These are phyloP conservation scores for Alca torda DNA, from an alignment of 2,797 vertebrate species.

Conservation along the genomic window DNA sequence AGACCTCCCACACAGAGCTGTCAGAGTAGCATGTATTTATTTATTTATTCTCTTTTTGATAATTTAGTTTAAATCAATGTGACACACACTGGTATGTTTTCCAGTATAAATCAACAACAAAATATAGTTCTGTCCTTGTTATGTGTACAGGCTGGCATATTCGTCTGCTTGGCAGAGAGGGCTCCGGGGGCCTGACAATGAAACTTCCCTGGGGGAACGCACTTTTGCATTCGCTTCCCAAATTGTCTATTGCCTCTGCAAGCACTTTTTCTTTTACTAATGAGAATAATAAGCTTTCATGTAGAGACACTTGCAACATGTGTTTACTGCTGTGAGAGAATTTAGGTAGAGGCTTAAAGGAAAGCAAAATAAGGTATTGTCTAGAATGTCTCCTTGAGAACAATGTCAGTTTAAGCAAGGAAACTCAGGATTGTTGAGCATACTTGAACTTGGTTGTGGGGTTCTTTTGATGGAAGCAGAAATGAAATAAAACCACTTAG, in stretches of 20 bases:
- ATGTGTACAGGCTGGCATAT: not conserved
- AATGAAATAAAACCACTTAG: conserved; percentile 48
- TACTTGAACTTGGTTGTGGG: conserved; percentile 47
- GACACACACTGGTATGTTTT: conserved; percentile 16
- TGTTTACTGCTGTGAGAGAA: conserved; percentile 48
- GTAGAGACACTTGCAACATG: conserved; percentile 25
- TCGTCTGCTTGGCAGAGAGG: conserved; percentile 3
- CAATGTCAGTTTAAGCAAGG: conserved; percentile 43
- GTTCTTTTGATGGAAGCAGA: conserved; percentile 50
- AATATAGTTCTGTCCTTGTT: conserved; percentile 52
- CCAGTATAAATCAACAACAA: conserved; percentile 46
- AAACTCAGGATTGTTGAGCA: conserved; percentile 26
- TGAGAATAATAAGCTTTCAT: conserved; percentile 62
- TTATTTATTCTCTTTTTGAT: conserved; percentile 39
- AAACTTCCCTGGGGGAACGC: conserved; percentile 16
- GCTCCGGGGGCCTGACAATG: not conserved
- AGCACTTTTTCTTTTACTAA: conserved; percentile 61
- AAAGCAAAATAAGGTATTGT: conserved; percentile 55
- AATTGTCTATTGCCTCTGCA: conserved; percentile 50
- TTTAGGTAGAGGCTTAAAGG: conserved; percentile 34
- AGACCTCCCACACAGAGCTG: conserved; percentile 30
- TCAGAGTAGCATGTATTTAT: not conserved
- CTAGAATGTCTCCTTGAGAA: conserved; percentile 45
- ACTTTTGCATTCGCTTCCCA: conserved; percentile 32
- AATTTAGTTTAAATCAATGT: conserved; percentile 53